Base-by-base conservation (phyloP, 1,140 invertebrate genomes). In the Diuraphis noxia region DNA sequence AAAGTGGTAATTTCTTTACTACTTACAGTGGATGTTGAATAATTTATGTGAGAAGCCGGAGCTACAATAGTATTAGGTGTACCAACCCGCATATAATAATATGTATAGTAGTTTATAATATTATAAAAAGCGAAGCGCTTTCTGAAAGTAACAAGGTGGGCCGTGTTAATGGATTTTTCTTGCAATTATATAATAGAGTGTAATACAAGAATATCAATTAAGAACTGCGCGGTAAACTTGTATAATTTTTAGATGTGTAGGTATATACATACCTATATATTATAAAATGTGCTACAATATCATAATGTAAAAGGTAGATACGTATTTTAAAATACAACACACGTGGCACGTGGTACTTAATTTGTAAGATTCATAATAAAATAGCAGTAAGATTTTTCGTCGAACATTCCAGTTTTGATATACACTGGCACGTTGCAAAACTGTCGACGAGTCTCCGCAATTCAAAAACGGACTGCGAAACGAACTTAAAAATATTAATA, bases 111-210 rank as follows among this genome's bases (percentile, higher is more conserved):
- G 3, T 38, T 79, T 38, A 81, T 38, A 40, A 36, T 10, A 81
- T 21, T 23, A 81, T 23, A 38, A 38, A 38, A 36, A 25, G 5
- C 72, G 34, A 77, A 77, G 81, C 79, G 34, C 36, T 10, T 88
- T 40, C 36, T 13, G 49, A 88, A 88, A 88, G 19, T 38, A 88
- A 88, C 23, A 38, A 49, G 46, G 86, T 19, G 86, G 34, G 86
- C 34, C 49, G 21, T 38, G 49, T 52, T 88, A 88, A 52, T 88
- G 86, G 36, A 88, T 88, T 38, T 88, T 86, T 86, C 41, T 49
- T 85, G 36, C 36, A 81, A 81, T 81, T 30, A 82, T 82, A 82
- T 82, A 30, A 79, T 79, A 9, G 23, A 82, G 81, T 41, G 36
- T 40, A 82, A 82, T 38, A 41, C 81, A 10, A 82, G 38, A 82